A percentile compares a stretch with the other conserved stretches of the same genome.
These are phyloP conservation scores for Drosophila neocordata DNA, from an alignment of 1,140 invertebrate species.

Conservation along the genomic window DNA sequence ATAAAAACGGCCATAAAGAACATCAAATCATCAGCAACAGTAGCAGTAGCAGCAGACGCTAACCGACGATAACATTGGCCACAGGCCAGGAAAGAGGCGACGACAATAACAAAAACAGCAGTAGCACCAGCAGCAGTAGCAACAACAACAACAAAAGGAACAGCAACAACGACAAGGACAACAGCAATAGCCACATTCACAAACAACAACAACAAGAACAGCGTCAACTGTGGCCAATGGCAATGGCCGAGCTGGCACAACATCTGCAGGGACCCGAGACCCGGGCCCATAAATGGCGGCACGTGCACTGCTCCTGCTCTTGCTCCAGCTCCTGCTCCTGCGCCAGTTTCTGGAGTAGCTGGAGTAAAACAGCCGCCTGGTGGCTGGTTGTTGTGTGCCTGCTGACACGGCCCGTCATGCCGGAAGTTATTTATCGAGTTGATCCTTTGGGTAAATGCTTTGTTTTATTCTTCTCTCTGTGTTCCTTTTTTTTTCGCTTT, in stretches of 20 bases:
- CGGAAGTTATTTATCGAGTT: slow-evolving; percentile 78
- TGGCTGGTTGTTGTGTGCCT: slow-evolving; percentile 54
- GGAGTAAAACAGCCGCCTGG: slow-evolving; percentile 52
- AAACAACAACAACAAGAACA: slow-evolving; percentile 18
- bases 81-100: slow-evolving; percentile 14
- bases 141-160: background rate
- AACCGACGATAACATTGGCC: slow-evolving; percentile 49
- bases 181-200: slow-evolving; percentile 17
- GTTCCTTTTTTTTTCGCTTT: slow-evolving; percentile 35
- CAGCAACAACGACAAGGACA: slow-evolving; percentile 15
- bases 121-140: background rate
- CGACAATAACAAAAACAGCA: slow-evolving; percentile 26
- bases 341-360: slow-evolving; percentile 41
- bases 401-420: slow-evolving; percentile 66
- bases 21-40: slow-evolving; percentile 45
- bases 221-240: slow-evolving; percentile 48
- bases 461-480: slow-evolving; percentile 52
- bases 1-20: slow-evolving; percentile 62
- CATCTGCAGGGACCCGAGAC: slow-evolving; percentile 40
- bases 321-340: slow-evolving; percentile 19
- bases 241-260: slow-evolving; percentile 52
- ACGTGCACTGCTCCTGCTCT: slow-evolving; percentile 8
- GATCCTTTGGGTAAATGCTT: slow-evolving; percentile 79
- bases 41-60: slow-evolving; percentile 40
- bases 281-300: slow-evolving; percentile 14